Evolutionary conservation across 2,113 vertebrate species (phyloP).

Genomic region (Nothoprocta perdicaria): DNA sequence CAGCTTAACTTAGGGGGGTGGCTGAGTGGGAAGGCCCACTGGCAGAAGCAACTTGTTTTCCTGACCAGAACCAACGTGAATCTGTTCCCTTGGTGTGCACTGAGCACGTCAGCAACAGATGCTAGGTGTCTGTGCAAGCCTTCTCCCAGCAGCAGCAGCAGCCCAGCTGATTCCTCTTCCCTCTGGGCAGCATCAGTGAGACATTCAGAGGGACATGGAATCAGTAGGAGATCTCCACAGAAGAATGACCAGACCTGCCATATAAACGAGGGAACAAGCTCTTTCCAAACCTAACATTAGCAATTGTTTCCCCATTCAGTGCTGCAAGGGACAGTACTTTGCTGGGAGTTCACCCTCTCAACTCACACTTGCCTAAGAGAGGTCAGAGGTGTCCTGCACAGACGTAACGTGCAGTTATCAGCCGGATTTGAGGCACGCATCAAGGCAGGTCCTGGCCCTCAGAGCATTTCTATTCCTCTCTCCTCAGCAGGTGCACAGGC

Average conservation of each 20-base stretch:
- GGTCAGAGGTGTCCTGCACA: not conserved
- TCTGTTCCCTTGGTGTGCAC: not conserved
- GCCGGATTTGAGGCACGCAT: not conserved
- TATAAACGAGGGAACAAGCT: not conserved
- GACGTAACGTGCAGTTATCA: not conserved
- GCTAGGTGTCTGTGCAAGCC: not conserved
- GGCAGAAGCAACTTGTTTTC: not conserved
- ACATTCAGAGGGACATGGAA: not conserved
- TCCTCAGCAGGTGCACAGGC: fast-evolving
- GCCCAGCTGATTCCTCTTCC: not conserved
- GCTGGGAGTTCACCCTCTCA: not conserved
- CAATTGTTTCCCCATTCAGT: too few relatives aligned
- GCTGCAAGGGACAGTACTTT: not conserved
- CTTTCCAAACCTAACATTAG: not conserved
- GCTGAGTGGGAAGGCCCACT: too few relatives aligned
- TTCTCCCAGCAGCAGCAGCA: not conserved
- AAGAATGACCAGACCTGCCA: too few relatives aligned
- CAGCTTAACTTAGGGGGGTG: too few relatives aligned
- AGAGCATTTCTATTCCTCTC: not conserved
- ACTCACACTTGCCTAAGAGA: fast-evolving
- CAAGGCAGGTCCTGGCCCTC: fast-evolving
- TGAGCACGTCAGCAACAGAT: not conserved
- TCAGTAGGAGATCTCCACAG: not conserved
- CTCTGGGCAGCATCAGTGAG: not conserved
- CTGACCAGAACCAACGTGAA: not conserved